Evolutionary conservation across 2,797 vertebrate genomes (phyloP).

Genomic region (Melopsittacus undulatus): DNA sequence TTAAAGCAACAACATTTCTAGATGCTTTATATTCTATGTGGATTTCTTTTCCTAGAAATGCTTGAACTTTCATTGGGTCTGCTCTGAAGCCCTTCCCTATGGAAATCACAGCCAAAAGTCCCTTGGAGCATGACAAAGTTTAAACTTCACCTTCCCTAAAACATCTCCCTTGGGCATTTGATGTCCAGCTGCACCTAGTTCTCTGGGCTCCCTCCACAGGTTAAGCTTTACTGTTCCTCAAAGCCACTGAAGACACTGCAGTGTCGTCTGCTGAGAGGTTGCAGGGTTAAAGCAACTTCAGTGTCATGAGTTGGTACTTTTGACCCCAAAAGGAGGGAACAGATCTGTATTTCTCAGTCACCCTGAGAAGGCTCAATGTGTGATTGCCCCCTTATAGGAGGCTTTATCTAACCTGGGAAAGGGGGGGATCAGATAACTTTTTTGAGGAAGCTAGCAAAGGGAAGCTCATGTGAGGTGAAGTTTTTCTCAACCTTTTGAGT

Average conservation of each 20-base stretch:
- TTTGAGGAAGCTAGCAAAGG: not conserved
- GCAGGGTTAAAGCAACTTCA: not conserved
- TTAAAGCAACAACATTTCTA: not conserved
- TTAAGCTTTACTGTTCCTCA: not conserved
- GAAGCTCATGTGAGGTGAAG: not conserved
- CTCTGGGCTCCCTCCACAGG: not conserved
- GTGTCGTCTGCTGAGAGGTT: not conserved
- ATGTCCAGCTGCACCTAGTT: too few species aligned
- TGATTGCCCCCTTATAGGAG: accelerated
- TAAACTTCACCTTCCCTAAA: not conserved
- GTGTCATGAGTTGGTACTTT: not conserved
- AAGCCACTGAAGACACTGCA: not conserved
- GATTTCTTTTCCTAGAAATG: not conserved
- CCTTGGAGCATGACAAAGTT: not conserved
- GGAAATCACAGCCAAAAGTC: not conserved
- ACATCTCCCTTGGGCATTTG: not conserved
- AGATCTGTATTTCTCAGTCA: accelerated
- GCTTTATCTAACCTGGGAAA: not conserved
- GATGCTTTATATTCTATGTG: not conserved
- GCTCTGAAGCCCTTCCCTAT: not conserved
- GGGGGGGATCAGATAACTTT: accelerated
- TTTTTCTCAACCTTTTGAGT: not conserved
- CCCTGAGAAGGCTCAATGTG: not conserved
- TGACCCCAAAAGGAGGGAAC: not conserved
- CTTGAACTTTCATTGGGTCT: not conserved